Conservation (phyloP, 2,888 invertebrate genomes). For the Cantharis lateralis region DNA sequence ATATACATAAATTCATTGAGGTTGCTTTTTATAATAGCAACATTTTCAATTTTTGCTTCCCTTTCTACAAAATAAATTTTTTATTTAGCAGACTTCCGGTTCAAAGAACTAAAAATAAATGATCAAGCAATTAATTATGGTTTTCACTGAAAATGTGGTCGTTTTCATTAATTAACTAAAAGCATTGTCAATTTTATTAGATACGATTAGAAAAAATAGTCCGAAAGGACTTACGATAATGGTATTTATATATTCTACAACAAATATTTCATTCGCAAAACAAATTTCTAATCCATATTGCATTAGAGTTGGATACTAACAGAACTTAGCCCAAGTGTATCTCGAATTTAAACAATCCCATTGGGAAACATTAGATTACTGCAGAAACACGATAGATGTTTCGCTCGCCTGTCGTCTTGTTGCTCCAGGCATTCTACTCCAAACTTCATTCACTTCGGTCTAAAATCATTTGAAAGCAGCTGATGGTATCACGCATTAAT, state of each 20-base stretch:
- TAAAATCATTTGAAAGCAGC: conserved; percentile 26
- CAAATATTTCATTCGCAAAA: background rate
- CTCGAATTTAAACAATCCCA: conserved; percentile 27
- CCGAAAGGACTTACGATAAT: background rate
- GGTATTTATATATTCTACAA: background rate
- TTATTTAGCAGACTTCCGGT: too few species aligned
- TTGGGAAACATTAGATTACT: conserved; percentile 28
- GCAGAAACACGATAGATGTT: conserved; percentile 27
- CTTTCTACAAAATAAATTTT: background rate
- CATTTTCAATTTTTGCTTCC: too few species aligned
- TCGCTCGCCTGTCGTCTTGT: conserved; percentile 26
- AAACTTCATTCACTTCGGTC: conserved; percentile 28
- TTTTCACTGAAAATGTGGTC: background rate
- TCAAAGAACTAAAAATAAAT: background rate
- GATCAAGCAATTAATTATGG: background rate
- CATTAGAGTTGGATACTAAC: conserved; percentile 11
- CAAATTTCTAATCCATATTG: conserved; percentile 2
- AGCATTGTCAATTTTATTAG: background rate
- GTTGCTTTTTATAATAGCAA: too few species aligned
- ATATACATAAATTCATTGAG: too few species aligned
- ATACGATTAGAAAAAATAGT: background rate
- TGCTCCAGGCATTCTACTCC: conserved; percentile 27
- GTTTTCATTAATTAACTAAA: background rate
- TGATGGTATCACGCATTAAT: conserved; percentile 28
- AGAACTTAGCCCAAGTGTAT: conserved; percentile 26